Conservation (phyloP, 1,140 invertebrate genomes). For the Dinoponera quadriceps region DNA sequence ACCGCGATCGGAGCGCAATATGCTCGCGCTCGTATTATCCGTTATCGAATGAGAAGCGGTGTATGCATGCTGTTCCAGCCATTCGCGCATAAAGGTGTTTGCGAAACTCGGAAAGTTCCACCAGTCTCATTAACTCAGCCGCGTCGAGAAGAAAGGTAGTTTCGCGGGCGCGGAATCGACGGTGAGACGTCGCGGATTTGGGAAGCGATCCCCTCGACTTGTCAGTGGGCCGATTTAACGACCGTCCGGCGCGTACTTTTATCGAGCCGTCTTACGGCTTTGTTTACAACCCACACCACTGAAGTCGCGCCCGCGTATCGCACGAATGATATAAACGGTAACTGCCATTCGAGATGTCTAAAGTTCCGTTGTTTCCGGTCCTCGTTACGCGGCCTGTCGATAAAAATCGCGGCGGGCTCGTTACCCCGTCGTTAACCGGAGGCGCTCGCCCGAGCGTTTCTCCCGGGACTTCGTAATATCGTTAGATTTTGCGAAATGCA, state of each 20-base stretch:
- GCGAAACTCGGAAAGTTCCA: not conserved
- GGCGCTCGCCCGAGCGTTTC: not conserved
- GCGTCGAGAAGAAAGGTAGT: not conserved
- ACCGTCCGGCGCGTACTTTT: conserved; percentile 33
- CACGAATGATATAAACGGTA: not conserved
- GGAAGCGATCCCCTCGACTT: not conserved
- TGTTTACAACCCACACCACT: conserved; percentile 54
- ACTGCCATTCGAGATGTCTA: conserved; percentile 9
- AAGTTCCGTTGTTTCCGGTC: not conserved
- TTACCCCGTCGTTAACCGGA: not conserved
- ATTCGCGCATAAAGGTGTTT: not conserved
- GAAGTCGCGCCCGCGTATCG: not conserved
- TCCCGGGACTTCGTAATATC: conserved; percentile 53
- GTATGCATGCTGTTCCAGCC: not conserved
- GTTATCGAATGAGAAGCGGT: not conserved
- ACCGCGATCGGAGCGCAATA: not conserved
- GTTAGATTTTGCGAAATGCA: conserved; percentile 52
- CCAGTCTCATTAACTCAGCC: not conserved
- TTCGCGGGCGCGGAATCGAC: not conserved
- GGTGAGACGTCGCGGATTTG: not conserved
- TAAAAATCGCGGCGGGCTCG: conserved; percentile 39
- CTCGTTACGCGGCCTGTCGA: conserved; percentile 32
- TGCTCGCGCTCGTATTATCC: not conserved
- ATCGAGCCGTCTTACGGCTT: conserved; percentile 57
- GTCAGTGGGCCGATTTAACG: conserved; percentile 34